Percentiles rank a stretch among this genome's conserved stretches.
Evolutionary conservation across 2,113 vertebrate genomes (phyloP).

Genomic region (Solea senegalensis): DNA sequence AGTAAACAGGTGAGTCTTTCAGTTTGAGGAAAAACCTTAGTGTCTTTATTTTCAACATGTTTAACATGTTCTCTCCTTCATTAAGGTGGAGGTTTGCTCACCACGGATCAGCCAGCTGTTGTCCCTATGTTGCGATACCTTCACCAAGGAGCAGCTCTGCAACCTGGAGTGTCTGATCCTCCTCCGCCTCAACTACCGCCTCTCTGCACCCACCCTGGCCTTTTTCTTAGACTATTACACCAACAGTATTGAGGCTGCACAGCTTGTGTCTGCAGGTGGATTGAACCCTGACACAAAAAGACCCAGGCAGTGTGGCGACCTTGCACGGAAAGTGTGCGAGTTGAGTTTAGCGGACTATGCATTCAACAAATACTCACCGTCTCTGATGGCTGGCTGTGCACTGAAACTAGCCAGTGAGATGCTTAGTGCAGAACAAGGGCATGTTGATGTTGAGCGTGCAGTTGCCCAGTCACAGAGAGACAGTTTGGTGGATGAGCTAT

Average conservation of each 20-base stretch:
- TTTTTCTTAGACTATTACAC: slow-evolving; percentile 92
- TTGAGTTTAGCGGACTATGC: slow-evolving; percentile 92
- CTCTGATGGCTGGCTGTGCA: slow-evolving; percentile 86
- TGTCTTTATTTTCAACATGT: background rate
- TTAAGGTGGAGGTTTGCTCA: slow-evolving; percentile 90
- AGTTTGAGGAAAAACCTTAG: background rate
- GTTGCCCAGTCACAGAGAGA: background rate
- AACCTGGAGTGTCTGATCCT: slow-evolving; percentile 93
- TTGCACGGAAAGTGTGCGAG: slow-evolving; percentile 86
- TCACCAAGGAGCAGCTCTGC: slow-evolving; percentile 89
- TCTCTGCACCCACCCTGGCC: slow-evolving; percentile 88
- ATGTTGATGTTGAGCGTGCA: slow-evolving; percentile 4
- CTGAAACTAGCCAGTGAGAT: slow-evolving; percentile 83
- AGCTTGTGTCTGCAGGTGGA: slow-evolving; percentile 16
- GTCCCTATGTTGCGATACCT: slow-evolving; percentile 87
- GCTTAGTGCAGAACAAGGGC: slow-evolving; percentile 45
- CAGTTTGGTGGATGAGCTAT: slow-evolving; percentile 12
- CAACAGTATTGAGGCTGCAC: slow-evolving; percentile 60
- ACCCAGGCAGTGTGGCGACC: slow-evolving; percentile 60
- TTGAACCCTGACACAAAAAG: slow-evolving; percentile 8
- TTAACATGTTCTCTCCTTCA: background rate
- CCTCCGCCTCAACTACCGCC: slow-evolving; percentile 85
- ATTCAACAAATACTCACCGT: slow-evolving; percentile 87
- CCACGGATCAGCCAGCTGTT: slow-evolving; percentile 89
- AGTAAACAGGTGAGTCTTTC: slow-evolving; percentile 88